Conservation (phyloP, 1,140 invertebrate genomes). For the Tetranychus urticae region DNA sequence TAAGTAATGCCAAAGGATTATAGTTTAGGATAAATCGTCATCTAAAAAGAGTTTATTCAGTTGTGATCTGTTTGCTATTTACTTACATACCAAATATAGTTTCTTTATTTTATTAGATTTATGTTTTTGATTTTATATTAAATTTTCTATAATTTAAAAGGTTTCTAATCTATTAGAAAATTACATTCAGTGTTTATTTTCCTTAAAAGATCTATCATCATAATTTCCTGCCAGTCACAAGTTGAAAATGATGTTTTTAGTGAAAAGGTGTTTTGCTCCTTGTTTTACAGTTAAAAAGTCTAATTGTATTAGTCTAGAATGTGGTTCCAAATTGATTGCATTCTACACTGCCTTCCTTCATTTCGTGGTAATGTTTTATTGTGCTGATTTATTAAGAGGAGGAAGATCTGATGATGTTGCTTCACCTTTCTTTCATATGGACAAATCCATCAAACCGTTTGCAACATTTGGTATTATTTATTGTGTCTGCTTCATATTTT, state of each 20-base stretch:
- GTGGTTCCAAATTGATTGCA: slow-evolving; percentile 4
- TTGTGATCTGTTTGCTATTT: too few species aligned
- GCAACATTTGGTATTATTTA: slow-evolving; percentile 3
- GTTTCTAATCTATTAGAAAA: too few species aligned
- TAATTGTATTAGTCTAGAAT: slow-evolving; percentile 1
- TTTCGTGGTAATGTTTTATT: slow-evolving; percentile 5
- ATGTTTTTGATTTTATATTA: too few species aligned
- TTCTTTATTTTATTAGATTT: too few species aligned
- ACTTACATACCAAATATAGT: too few species aligned
- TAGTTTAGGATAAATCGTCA: too few species aligned
- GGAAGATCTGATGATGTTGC: slow-evolving; percentile 6
- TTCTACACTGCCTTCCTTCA: slow-evolving; percentile 6
- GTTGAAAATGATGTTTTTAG: background rate
- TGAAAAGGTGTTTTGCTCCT: slow-evolving; percentile 3
- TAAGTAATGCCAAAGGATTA: too few species aligned
- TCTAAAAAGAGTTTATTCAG: too few species aligned
- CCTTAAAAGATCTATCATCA: too few species aligned
- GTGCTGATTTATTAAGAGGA: background rate
- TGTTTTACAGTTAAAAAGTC: slow-evolving; percentile 5
- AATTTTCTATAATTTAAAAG: too few species aligned
- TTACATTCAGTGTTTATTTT: too few species aligned
- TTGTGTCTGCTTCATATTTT: slow-evolving; percentile 2
- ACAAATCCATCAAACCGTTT: background rate
- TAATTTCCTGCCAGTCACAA: too few species aligned
- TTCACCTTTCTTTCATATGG: slow-evolving; percentile 9